A percentile compares a stretch with the other conserved stretches of the same genome.
phyloP scores from a whole-genome alignment of 2,797 vertebrate genomes.

The Cryptoprocta ferox region DNA sequence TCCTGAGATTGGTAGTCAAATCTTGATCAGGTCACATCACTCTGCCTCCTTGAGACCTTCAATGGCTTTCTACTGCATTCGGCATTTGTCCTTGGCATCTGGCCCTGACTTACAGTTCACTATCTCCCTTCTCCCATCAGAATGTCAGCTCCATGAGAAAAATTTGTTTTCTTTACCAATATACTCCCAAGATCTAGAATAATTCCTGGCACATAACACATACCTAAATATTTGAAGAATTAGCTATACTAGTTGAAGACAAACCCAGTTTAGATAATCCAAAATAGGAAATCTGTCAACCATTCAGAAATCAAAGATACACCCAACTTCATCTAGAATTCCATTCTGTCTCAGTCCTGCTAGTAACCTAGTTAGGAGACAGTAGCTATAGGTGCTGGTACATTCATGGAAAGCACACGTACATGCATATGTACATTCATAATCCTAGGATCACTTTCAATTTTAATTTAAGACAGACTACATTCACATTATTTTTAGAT shows the following conservation, averaged over 20 bases:
- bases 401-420: background rate
- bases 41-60: background rate
- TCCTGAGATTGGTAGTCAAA: constrained; percentile 3
- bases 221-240: constrained; percentile 31
- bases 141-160: background rate
- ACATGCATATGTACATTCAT: background rate
- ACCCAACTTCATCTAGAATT: constrained; percentile 19
- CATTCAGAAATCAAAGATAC: constrained; percentile 25
- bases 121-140: background rate
- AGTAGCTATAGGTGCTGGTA: background rate
- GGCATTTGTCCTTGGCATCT: background rate
- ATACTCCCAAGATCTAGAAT: constrained; percentile 28
- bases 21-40: constrained; percentile 19
- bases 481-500: background rate
- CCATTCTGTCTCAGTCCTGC: background rate
- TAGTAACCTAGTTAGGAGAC: background rate
- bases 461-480: constrained; percentile 32
- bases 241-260: background rate
- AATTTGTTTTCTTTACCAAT: background rate
- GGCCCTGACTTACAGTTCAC: background rate
- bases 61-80: background rate
- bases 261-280: background rate
- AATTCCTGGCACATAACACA: background rate
- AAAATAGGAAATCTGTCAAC: constrained; percentile 46
- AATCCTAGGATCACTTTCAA: background rate